A percentile compares a stretch with the other conserved stretches of the same genome.
phyloP scores from a whole-genome alignment of 2,888 invertebrate genomes.

The Idaea straminata region DNA sequence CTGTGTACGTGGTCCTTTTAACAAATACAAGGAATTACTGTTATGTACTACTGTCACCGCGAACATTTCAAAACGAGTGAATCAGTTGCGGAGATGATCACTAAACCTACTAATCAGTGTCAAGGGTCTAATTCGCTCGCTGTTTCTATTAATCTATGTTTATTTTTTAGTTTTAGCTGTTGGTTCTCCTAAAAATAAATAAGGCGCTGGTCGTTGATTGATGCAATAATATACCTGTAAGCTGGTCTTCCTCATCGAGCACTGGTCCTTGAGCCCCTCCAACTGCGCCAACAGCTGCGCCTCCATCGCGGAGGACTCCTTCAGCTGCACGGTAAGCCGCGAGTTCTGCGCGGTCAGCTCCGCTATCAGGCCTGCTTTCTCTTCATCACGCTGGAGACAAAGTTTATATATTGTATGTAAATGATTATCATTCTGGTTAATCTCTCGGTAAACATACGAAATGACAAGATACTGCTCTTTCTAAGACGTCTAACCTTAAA shows the following conservation, averaged over 20 bases:
- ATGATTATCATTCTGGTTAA: neutral
- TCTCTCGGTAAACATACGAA: slow-evolving; percentile 7
- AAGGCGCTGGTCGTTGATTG: too few species aligned
- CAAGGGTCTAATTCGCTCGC: neutral
- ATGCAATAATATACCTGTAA: slow-evolving; percentile 82
- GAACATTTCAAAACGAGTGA: too few species aligned
- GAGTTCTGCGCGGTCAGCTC: slow-evolving; percentile 95
- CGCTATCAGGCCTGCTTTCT: slow-evolving; percentile 88
- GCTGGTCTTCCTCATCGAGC: slow-evolving; percentile 88
- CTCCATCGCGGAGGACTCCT: slow-evolving; percentile 90
- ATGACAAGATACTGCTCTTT: neutral
- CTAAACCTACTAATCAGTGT: neutral
- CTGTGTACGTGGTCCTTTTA: slow-evolving; percentile 92
- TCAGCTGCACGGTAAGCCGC: slow-evolving; percentile 90
- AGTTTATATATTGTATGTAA: neutral
- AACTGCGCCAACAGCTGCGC: slow-evolving; percentile 90
- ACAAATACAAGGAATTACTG: slow-evolving; percentile 4
- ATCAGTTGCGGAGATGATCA: neutral
- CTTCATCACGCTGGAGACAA: slow-evolving; percentile 83
- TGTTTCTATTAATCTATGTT: too few species aligned
- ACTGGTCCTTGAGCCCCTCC: slow-evolving; percentile 90
- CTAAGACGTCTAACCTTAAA: too few species aligned
- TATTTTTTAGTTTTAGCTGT: too few species aligned
- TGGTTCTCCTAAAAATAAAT: too few species aligned
- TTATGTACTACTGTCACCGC: too few species aligned